Evolutionary conservation across 2,113 vertebrate species (phyloP), one percentile per base, ranked within the genome.

Genomic region (Egretta garzetta): DNA sequence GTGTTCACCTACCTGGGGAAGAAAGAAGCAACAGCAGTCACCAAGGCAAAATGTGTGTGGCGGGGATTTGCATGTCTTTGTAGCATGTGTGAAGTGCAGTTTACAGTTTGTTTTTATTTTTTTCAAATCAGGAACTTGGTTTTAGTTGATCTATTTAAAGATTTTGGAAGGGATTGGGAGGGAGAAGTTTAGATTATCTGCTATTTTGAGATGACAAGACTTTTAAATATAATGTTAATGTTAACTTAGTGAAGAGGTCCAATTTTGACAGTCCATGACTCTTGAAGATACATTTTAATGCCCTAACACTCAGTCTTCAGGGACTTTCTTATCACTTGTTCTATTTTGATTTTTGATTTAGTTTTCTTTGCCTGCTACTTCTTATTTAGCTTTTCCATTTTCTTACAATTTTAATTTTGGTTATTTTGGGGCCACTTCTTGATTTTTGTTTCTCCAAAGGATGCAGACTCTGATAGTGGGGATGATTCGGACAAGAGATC

Each of bases 401-500:
- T 98, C 99, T 99, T 98, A 98, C 98, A 97, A 98, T 98, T 97
- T 98, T 98, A 98, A 99, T 99, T 99, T 99, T 98, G 98, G 98
- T 99, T 98, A 97, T 98, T 99, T 99, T 98, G 99, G 98, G 98
- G 99, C 99, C 98, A 98, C 99, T 99, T 98, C 99, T 98, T 99
- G 98, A 98, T 99, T 99, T 98, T 99, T 99, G 98, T 99, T 99
- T 99, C 98, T 98, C 97, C 98, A 98, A 99, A 99, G 99, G 99
- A 99, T 97, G 99, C 99, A 98, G 99, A 99, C 98, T 99, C 99
- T 99, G 99, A 99, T 99, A 99, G 99, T 99, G 99, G 99, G 95
- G 99, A 99, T 98, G 99, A 99, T 98, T 99, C 99, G 98, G 99
- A 99, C 99, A 99, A 99, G 99, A 99, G 99, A 97, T 99, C 99